Percentiles rank a stretch among this genome's conserved stretches.
phyloP scores from a whole-genome alignment of 1,140 invertebrate genomes.

The Thereuonema tuberculata region DNA sequence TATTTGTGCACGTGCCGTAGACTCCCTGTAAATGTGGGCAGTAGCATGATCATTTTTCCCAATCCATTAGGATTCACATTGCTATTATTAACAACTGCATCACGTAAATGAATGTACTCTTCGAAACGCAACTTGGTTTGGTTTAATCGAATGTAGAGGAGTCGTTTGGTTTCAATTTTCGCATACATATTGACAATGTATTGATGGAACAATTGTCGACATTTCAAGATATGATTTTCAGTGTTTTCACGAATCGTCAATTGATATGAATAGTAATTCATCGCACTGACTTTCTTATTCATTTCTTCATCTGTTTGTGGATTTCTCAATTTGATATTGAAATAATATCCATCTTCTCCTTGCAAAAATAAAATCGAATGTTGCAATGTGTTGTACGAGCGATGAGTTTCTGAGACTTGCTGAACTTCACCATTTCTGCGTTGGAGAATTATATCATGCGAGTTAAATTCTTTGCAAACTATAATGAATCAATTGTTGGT shows the following conservation, averaged over 20 bases:
- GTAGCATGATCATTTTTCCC: not conserved
- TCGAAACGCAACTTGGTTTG: slow-evolving; percentile 13
- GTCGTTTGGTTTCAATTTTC: slow-evolving; percentile 6
- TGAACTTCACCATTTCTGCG: slow-evolving; percentile 18
- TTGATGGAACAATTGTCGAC: slow-evolving; percentile 19
- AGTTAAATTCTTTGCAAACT: slow-evolving; percentile 27
- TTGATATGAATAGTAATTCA: slow-evolving; percentile 31
- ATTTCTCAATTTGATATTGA: slow-evolving; percentile 30
- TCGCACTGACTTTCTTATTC: slow-evolving; percentile 14
- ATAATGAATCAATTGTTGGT: slow-evolving; percentile 33
- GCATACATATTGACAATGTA: slow-evolving; percentile 8
- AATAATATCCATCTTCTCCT: slow-evolving; percentile 35
- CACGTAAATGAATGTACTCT: slow-evolving; percentile 15
- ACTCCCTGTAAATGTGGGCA: not conserved
- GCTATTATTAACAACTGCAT: slow-evolving; percentile 15
- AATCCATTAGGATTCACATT: slow-evolving; percentile 5
- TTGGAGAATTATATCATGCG: slow-evolving; percentile 24
- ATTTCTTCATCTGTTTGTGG: slow-evolving; percentile 16
- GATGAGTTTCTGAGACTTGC: slow-evolving; percentile 32
- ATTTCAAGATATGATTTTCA: slow-evolving; percentile 24
- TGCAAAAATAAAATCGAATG: slow-evolving; percentile 37
- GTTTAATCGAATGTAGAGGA: slow-evolving; percentile 21
- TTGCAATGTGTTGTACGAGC: slow-evolving; percentile 35
- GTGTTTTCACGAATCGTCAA: slow-evolving; percentile 26
- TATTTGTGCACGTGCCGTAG: not conserved